Conservation (phyloP, 1,140 invertebrate species). For the Rhyacophila brunnea region DNA sequence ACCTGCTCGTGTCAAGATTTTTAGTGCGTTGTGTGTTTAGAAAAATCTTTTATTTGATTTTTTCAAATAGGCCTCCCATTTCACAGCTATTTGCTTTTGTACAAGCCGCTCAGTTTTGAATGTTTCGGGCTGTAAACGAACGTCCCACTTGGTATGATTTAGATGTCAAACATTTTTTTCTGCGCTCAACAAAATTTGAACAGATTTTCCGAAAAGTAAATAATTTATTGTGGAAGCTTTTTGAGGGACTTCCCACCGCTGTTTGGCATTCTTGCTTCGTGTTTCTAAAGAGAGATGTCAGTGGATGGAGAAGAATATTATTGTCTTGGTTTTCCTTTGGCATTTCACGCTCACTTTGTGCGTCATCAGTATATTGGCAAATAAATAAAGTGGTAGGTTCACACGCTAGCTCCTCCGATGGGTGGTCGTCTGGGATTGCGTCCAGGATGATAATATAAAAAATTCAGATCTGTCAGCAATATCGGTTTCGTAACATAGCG, state of each 20-base stretch:
- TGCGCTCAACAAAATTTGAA: conserved; percentile 20
- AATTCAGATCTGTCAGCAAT: conserved; percentile 1
- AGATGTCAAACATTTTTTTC: conserved; percentile 34
- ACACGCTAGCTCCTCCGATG: conserved; percentile 16
- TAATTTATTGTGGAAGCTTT: conserved; percentile 30
- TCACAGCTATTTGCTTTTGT: conserved; percentile 29
- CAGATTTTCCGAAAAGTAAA: conserved; percentile 13
- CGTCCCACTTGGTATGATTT: conserved; percentile 26
- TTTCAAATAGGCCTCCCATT: conserved; percentile 27
- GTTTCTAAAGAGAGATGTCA: conserved; percentile 24
- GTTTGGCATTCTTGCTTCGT: conserved; percentile 10
- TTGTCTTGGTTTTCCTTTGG: conserved; percentile 30
- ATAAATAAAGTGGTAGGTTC: conserved; percentile 13
- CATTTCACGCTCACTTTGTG: conserved; percentile 20
- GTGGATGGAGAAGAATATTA: conserved; percentile 20
- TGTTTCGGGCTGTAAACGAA: conserved; percentile 5
- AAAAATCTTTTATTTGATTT: conserved; percentile 33
- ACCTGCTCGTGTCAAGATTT: conserved; percentile 26
- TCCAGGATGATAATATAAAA: neutral
- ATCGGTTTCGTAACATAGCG: too few relatives aligned
- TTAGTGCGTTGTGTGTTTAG: conserved; percentile 25
- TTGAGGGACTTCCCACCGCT: neutral
- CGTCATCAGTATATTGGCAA: conserved; percentile 20
- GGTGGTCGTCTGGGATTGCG: conserved; percentile 16
- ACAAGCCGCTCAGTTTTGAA: conserved; percentile 11